These are phyloP conservation scores for Perca flavescens DNA, from an alignment of 2,113 vertebrate genomes.

Conservation along the genomic window DNA sequence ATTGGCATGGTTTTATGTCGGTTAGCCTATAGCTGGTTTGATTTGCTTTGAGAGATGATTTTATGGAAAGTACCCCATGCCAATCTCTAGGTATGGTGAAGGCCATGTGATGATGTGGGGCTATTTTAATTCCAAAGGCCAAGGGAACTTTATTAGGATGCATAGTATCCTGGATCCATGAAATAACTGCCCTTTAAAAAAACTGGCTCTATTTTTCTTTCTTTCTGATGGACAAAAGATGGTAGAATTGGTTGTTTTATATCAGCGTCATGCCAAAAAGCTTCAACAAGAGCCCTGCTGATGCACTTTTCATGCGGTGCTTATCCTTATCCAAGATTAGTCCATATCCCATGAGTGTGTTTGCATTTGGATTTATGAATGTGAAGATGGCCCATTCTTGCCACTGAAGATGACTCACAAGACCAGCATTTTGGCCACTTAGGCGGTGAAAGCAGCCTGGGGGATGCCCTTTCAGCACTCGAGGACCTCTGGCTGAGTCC, in stretches of 20 bases:
- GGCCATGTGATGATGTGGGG: too few species aligned
- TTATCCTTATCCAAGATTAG: constrained; percentile 56
- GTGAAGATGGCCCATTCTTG: constrained; percentile 89
- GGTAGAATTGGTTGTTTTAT: neutral
- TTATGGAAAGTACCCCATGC: too few species aligned
- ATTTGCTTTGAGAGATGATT: too few species aligned
- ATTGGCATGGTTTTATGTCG: too few species aligned
- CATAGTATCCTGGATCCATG: too few species aligned
- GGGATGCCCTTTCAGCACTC: constrained; percentile 87
- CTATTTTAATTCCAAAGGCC: too few species aligned
- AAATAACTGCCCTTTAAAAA: too few species aligned
- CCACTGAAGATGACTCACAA: constrained; percentile 91
- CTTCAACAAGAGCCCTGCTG: constrained; percentile 29
- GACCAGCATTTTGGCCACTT: constrained; percentile 89
- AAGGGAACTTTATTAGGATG: too few species aligned
- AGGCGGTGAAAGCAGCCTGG: constrained; percentile 86
- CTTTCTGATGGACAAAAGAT: neutral
- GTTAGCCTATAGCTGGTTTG: too few species aligned
- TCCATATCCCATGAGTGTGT: constrained; percentile 76
- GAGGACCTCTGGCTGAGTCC: constrained; percentile 83
- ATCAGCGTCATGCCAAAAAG: neutral
- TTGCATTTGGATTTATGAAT: constrained; percentile 81
- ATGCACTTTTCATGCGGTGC: constrained; percentile 40
- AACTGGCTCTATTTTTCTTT: neutral
- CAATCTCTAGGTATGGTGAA: too few species aligned